These are phyloP conservation scores for Drosophila auraria DNA, from an alignment of 1,140 invertebrate species.

Conservation along the genomic window DNA sequence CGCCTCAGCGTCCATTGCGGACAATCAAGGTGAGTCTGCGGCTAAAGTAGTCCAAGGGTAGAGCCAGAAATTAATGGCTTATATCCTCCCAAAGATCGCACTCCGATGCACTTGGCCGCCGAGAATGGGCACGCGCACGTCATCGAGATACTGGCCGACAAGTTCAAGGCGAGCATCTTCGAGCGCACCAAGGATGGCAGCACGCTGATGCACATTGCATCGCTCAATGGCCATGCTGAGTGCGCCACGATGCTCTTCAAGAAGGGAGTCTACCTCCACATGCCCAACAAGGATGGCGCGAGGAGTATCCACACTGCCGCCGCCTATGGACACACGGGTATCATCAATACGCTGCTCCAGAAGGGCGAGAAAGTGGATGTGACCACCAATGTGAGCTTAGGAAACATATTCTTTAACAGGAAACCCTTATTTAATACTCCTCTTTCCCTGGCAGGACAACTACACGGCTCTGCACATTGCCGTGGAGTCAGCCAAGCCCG, in stretches of 20 bases:
- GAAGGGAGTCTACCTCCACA: slow-evolving; percentile 99
- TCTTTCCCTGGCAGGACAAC: slow-evolving; percentile 91
- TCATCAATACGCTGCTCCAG: slow-evolving; percentile 97
- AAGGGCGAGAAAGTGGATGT: slow-evolving; percentile 98
- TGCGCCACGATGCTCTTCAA: slow-evolving; percentile 99
- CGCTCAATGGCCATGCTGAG: slow-evolving; percentile 97
- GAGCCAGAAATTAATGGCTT: background rate
- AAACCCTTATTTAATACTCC: background rate
- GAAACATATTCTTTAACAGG: background rate
- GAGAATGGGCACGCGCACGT: slow-evolving; percentile 98
- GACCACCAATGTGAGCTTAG: slow-evolving; percentile 93
- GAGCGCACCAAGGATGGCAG: slow-evolving; percentile 98
- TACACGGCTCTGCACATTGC: slow-evolving; percentile 99
- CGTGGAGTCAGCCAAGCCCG: slow-evolving; percentile 97
- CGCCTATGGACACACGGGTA: slow-evolving; percentile 96
- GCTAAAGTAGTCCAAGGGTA: slow-evolving; percentile 1
- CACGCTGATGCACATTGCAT: slow-evolving; percentile 99
- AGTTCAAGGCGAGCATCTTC: slow-evolving; percentile 98
- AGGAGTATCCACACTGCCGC: slow-evolving; percentile 97
- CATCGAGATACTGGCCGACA: slow-evolving; percentile 98
- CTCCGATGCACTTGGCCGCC: slow-evolving; percentile 98
- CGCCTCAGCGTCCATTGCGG: slow-evolving; percentile 96
- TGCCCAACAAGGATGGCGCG: slow-evolving; percentile 99
- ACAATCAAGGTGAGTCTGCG: slow-evolving; percentile 91
- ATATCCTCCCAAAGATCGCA: slow-evolving; percentile 89